Percentiles rank a stretch among this genome's conserved stretches.
Conservation (phyloP, 37 sponge, comb jelly and placozoan species). For the Eunapius fragilis region DNA sequence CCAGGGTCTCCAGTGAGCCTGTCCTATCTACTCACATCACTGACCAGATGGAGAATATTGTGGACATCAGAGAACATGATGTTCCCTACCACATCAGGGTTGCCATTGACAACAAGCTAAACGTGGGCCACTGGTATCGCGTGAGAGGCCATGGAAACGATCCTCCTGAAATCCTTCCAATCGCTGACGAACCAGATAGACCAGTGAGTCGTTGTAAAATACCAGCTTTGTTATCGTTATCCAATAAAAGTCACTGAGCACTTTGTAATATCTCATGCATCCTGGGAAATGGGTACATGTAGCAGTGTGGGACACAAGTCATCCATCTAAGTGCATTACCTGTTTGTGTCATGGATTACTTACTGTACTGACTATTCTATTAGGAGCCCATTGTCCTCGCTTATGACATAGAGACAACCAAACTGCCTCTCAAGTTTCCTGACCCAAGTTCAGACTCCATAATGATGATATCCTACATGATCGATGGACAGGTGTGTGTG, state of each 20-base stretch:
- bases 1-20: not conserved
- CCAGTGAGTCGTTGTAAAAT: constrained; percentile 47
- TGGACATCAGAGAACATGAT: constrained; percentile 94
- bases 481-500: constrained; percentile 87
- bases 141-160: constrained; percentile 82
- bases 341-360: not conserved
- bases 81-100: constrained; percentile 98
- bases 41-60: constrained; percentile 88
- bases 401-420: constrained; percentile 99
- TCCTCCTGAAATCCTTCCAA: constrained; percentile 72
- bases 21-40: constrained; percentile 1
- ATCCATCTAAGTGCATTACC: not conserved
- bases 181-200: constrained; percentile 81
- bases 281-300: too few species aligned
- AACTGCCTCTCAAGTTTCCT: constrained; percentile 97
- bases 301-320: not conserved
- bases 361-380: too few species aligned
- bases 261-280: too few species aligned
- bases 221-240: too few species aligned
- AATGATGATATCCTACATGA: constrained; percentile 99
- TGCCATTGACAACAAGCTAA: constrained; percentile 91
- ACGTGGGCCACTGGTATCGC: constrained; percentile 92
- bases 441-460: constrained; percentile 86
- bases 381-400: constrained; percentile 96
- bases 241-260: too few species aligned